A percentile compares a stretch with the other conserved stretches of the same genome.
These are phyloP conservation scores for Yoshiicerus persimilis DNA, from an alignment of 1,140 invertebrate species.

Conservation along the genomic window DNA sequence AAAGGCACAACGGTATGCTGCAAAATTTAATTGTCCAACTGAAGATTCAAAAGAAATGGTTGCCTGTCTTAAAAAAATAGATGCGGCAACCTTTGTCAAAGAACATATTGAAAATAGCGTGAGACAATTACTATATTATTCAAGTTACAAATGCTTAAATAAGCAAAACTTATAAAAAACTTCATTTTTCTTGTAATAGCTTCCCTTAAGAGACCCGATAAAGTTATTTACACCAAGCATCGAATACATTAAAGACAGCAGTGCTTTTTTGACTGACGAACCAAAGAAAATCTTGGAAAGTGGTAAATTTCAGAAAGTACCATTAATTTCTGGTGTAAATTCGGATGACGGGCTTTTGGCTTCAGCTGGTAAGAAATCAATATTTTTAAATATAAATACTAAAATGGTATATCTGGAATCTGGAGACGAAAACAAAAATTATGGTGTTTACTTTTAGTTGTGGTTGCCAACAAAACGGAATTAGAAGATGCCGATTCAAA, in stretches of 20 bases:
- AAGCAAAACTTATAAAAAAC: too few relatives aligned
- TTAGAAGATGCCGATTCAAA: neutral
- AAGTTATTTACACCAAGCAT: constrained; percentile 24
- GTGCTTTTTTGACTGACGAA: constrained; percentile 55
- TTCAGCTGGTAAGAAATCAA: constrained; percentile 48
- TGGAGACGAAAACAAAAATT: too few relatives aligned
- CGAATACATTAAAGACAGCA: constrained; percentile 28
- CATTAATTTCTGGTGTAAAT: constrained; percentile 64
- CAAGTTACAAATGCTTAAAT: too few relatives aligned
- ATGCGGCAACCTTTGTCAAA: neutral
- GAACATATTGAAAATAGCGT: neutral
- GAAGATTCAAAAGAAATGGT: constrained; percentile 41
- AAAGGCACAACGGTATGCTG: constrained; percentile 63
- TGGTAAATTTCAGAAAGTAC: constrained; percentile 58
- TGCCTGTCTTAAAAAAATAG: constrained; percentile 39
- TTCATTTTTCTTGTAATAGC: neutral
- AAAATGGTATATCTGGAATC: too few relatives aligned
- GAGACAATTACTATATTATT: too few relatives aligned
- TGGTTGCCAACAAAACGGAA: neutral
- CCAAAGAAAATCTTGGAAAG: constrained; percentile 48
- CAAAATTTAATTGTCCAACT: constrained; percentile 55
- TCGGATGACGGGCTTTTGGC: constrained; percentile 60
- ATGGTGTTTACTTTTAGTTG: neutral
- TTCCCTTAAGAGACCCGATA: neutral
- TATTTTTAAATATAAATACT: too few relatives aligned